Base-by-base conservation (phyloP, 1,140 invertebrate genomes). In the Schlechtendalia chinensis region DNA sequence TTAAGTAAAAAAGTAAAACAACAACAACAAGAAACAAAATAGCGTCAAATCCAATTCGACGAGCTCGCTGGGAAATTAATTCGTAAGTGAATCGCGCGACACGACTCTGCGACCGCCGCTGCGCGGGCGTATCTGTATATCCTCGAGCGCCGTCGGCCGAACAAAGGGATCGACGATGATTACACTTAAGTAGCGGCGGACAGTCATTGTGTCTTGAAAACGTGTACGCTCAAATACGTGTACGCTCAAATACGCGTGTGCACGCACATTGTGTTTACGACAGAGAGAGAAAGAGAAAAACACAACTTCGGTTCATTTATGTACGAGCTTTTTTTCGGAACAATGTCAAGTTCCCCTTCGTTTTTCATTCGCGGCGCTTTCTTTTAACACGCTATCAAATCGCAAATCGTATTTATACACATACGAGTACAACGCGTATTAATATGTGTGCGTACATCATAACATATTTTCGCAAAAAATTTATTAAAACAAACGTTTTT, bases 81-180 rank as follows among this genome's bases (percentile, higher is more conserved):
- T n/a, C n/a, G n/a, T n/a, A n/a, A n/a, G n/a, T n/a, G n/a, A n/a
- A n/a, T n/a, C n/a, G n/a, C n/a, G n/a, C n/a, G n/a, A n/a, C n/a
- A n/a, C n/a, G n/a, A n/a, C n/a, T n/a, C n/a, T n/a, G n/a, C n/a
- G n/a, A n/a, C n/a, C n/a, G n/a, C n/a, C n/a, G n/a, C n/a, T n/a
- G n/a, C n/a, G n/a, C n/a, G n/a, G n/a, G n/a, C n/a, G n/a, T n/a
- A n/a, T n/a, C n/a, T n/a, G n/a, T n/a, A n/a, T n/a, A 39, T 39
- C 8, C 8, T 39, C 32, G 8, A 39, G 32, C 32, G 8, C 8
- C 8, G 8, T 39, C 32, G 32, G 8, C 32, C 8, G 19, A 39
- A 65, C 61, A 65, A 65, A 65, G 61, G 59, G 29, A 39, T 29
- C 32, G 19, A 65, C 29, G 29, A 65, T 65, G 32, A 65, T 65